Evolutionary conservation across 2,888 invertebrate genomes (phyloP).

Genomic region (Cartodere bifasciata): DNA sequence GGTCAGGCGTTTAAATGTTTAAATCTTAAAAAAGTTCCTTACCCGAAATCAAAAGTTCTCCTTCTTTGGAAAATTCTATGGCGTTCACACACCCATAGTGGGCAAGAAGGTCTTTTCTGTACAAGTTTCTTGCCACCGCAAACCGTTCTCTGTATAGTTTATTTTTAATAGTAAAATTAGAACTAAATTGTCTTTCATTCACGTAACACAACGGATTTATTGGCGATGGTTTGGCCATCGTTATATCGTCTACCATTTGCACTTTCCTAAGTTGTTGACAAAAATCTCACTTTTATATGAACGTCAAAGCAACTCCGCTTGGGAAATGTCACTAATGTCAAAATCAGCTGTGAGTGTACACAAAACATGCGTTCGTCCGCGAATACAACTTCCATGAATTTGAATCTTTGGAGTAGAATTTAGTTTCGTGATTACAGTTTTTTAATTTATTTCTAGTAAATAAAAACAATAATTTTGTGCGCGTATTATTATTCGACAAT

Average conservation of each 20-base stretch:
- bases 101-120: slow-evolving; percentile 69
- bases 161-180: slow-evolving; percentile 43
- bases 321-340: slow-evolving; percentile 25
- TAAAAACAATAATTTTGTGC: too few species aligned
- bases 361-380: background rate
- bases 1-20: too few species aligned
- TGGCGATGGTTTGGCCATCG: slow-evolving; percentile 36
- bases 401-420: too few species aligned
- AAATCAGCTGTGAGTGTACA: slow-evolving; percentile 27
- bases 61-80: slow-evolving; percentile 84
- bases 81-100: slow-evolving; percentile 97
- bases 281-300: slow-evolving; percentile 17
- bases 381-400: too few species aligned
- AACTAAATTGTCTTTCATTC: slow-evolving; percentile 48
- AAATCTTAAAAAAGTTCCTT: slow-evolving; percentile 26
- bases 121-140: slow-evolving; percentile 59
- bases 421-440: too few species aligned
- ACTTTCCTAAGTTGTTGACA: slow-evolving; percentile 17
- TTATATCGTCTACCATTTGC: slow-evolving; percentile 10
- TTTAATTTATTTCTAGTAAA: too few species aligned
- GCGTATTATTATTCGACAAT: too few species aligned
- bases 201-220: slow-evolving; percentile 48
- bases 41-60: slow-evolving; percentile 82
- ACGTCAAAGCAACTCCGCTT: slow-evolving; percentile 24
- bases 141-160: slow-evolving; percentile 49